Evolutionary conservation across 2,113 vertebrate genomes (phyloP).

Genomic region (Embiotoca jacksoni): DNA sequence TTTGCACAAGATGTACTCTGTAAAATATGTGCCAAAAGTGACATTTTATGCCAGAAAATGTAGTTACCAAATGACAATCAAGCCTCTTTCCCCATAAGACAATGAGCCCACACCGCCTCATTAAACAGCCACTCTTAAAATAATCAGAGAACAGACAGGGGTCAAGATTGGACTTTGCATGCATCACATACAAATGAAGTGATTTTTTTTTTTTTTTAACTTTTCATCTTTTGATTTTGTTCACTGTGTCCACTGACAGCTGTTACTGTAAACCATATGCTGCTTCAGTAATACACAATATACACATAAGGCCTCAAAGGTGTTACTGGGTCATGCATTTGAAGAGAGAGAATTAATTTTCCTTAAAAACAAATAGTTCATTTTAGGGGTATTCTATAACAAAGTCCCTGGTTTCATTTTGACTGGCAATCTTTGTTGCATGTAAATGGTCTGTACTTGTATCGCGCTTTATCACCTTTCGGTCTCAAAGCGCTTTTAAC

Average conservation of each 20-base stretch:
- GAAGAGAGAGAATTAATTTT: background rate
- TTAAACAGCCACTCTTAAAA: conserved; percentile 28
- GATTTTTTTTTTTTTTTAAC: background rate
- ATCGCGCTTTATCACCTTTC: too few relatives aligned
- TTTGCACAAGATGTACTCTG: conserved; percentile 2
- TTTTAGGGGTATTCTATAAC: too few relatives aligned
- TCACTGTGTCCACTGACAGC: background rate
- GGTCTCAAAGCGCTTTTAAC: too few relatives aligned
- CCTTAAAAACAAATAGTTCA: too few relatives aligned
- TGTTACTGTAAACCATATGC: background rate
- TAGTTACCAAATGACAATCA: conserved; percentile 28
- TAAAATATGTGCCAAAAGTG: background rate
- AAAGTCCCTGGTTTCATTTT: too few relatives aligned
- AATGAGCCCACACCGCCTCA: conserved; percentile 21
- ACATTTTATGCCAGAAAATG: conserved; percentile 10
- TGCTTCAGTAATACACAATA: background rate
- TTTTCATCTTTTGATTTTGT: background rate
- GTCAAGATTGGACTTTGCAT: conserved; percentile 14
- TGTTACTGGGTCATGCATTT: background rate
- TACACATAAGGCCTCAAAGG: background rate
- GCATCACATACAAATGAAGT: conserved; percentile 22
- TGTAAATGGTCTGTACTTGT: too few relatives aligned
- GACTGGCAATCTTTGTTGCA: too few relatives aligned
- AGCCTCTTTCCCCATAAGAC: background rate
- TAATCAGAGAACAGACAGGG: conserved; percentile 1